These are phyloP conservation scores for Helicoverpa armigera DNA, from an alignment of 1,140 invertebrate species.

Conservation along the genomic window DNA sequence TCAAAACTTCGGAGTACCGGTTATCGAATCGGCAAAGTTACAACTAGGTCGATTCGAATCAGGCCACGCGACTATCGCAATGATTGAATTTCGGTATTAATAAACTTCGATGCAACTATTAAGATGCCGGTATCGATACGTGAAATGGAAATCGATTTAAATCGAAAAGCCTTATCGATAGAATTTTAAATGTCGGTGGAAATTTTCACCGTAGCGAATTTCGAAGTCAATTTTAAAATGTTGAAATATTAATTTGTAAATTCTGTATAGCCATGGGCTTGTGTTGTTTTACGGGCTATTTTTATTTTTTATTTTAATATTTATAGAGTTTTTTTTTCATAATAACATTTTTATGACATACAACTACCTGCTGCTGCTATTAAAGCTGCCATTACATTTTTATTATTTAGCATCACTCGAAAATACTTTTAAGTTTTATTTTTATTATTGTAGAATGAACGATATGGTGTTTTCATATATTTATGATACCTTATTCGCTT, in stretches of 20 bases:
- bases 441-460: too few relatives aligned
- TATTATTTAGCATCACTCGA: too few relatives aligned
- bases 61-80: neutral
- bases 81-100: conserved; percentile 45
- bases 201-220: neutral
- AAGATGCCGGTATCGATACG: conserved; percentile 7
- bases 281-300: too few relatives aligned
- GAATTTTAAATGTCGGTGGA: neutral
- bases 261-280: neutral
- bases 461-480: too few relatives aligned
- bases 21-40: conserved; percentile 11
- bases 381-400: too few relatives aligned
- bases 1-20: neutral
- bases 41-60: conserved; percentile 24
- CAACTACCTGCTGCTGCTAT: too few relatives aligned
- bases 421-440: too few relatives aligned
- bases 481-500: too few relatives aligned
- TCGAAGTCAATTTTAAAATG: neutral
- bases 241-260: neutral
- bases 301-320: too few relatives aligned
- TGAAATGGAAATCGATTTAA: conserved; percentile 29
- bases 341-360: too few relatives aligned
- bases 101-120: conserved; percentile 31
- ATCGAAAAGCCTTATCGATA: conserved; percentile 9
- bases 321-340: too few relatives aligned